Evolutionary conservation across 2,113 vertebrate species (phyloP).

Genomic region (Polypterus senegalus): DNA sequence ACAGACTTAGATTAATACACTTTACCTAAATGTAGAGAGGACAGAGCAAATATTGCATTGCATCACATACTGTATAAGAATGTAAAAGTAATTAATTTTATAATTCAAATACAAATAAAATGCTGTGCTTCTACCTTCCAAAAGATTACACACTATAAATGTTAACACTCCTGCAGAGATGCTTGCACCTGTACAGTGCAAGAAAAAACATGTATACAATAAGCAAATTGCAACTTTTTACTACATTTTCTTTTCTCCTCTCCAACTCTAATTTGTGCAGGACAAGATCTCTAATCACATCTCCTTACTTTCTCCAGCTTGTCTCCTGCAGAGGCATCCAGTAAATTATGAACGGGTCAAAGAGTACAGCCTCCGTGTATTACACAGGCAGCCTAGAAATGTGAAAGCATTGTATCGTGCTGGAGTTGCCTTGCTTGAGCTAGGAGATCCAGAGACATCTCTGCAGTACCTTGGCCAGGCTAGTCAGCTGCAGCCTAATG

Average conservation of each 20-base stretch:
- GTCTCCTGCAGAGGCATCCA: slow-evolving; percentile 63
- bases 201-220: no score
- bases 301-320: slow-evolving; percentile 37
- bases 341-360: slow-evolving; percentile 70
- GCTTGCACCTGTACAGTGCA: no score
- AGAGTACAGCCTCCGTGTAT: slow-evolving; percentile 70
- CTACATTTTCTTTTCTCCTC: neutral
- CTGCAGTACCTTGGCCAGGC: slow-evolving; percentile 58
- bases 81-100: no score
- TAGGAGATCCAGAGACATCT: slow-evolving; percentile 63
- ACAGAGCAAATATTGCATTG: no score
- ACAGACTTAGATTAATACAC: no score
- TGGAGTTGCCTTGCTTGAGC: slow-evolving; percentile 69
- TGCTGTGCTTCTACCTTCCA: no score
- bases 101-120: no score
- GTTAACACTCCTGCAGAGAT: no score
- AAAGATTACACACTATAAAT: no score
- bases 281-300: neutral
- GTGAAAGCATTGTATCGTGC: slow-evolving; percentile 76
- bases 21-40: no score
- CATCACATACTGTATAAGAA: no score
- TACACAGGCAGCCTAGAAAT: slow-evolving; percentile 56
- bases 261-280: neutral
- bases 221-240: neutral
- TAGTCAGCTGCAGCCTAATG: slow-evolving; percentile 59